Percentiles rank a stretch among this genome's conserved stretches.
These are phyloP conservation scores for Phyllotreta striolata DNA, from an alignment of 2,888 invertebrate species.

Conservation along the genomic window DNA sequence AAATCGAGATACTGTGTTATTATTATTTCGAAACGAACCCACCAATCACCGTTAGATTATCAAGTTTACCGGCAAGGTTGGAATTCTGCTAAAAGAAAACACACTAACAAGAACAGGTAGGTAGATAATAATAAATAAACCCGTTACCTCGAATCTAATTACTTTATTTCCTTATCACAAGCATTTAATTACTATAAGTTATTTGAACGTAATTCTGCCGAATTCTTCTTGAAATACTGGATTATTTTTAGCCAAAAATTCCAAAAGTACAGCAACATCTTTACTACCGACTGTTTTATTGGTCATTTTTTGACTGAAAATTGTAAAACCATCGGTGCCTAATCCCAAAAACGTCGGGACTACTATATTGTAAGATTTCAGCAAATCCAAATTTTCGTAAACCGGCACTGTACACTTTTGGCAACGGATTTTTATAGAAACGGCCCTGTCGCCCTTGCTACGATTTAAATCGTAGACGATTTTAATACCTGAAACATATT, in stretches of 20 bases:
- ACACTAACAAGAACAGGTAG: no score
- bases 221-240: slow-evolving; percentile 65
- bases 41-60: no score
- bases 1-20: no score
- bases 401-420: slow-evolving; percentile 69
- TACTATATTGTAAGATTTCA: slow-evolving; percentile 70
- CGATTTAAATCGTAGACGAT: slow-evolving; percentile 68
- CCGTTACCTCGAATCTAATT: no score
- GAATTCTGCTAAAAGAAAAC: no score
- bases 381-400: slow-evolving; percentile 67
- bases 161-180: no score
- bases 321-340: slow-evolving; percentile 74
- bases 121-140: no score
- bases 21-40: no score
- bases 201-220: slow-evolving; percentile 61
- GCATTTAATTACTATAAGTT: background rate
- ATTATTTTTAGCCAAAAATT: slow-evolving; percentile 63
- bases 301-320: slow-evolving; percentile 62
- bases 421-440: slow-evolving; percentile 67
- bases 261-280: slow-evolving; percentile 66
- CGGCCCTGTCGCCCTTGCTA: slow-evolving; percentile 68
- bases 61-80: no score
- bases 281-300: slow-evolving; percentile 62
- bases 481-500: slow-evolving; percentile 64
- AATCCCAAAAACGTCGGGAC: slow-evolving; percentile 68